Conservation (phyloP, 2,888 invertebrate genomes). For the Formica aserva region DNA sequence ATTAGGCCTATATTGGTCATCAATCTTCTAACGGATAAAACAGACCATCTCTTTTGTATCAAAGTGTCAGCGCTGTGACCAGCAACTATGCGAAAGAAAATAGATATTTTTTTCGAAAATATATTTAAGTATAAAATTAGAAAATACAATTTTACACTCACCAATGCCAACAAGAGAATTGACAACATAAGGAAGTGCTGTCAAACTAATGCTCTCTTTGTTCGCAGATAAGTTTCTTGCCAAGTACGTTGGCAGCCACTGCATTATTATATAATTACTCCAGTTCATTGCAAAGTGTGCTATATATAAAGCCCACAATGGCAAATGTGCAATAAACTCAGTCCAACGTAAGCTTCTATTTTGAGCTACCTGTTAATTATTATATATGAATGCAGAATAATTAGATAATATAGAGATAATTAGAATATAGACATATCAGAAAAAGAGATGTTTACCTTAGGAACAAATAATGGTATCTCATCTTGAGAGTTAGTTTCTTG, state of each 20-base stretch:
- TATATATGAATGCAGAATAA: slow-evolving; percentile 9
- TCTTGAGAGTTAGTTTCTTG: slow-evolving; percentile 87
- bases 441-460: slow-evolving; percentile 85
- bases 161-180: slow-evolving; percentile 91
- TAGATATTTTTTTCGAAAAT: background rate
- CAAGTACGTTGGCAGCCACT: slow-evolving; percentile 92
- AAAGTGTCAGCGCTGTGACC: slow-evolving; percentile 91
- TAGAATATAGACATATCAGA: too few relatives aligned
- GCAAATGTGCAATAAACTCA: slow-evolving; percentile 90
- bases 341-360: slow-evolving; percentile 88
- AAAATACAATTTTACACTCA: slow-evolving; percentile 80
- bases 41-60: slow-evolving; percentile 88
- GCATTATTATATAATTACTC: slow-evolving; percentile 93
- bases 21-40: slow-evolving; percentile 90
- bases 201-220: slow-evolving; percentile 90
- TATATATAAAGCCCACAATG: slow-evolving; percentile 91
- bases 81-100: slow-evolving; percentile 86
- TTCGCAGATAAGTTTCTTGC: slow-evolving; percentile 89
- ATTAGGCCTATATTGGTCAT: slow-evolving; percentile 91
- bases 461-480: slow-evolving; percentile 88
- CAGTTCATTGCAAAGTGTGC: slow-evolving; percentile 94
- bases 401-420: background rate
- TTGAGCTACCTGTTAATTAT: slow-evolving; percentile 84
- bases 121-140: background rate
- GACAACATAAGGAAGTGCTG: slow-evolving; percentile 91